A percentile compares a stretch with the other conserved stretches of the same genome.
Evolutionary conservation across 2,888 invertebrate species (phyloP).

Genomic region (Helicoverpa assulta): DNA sequence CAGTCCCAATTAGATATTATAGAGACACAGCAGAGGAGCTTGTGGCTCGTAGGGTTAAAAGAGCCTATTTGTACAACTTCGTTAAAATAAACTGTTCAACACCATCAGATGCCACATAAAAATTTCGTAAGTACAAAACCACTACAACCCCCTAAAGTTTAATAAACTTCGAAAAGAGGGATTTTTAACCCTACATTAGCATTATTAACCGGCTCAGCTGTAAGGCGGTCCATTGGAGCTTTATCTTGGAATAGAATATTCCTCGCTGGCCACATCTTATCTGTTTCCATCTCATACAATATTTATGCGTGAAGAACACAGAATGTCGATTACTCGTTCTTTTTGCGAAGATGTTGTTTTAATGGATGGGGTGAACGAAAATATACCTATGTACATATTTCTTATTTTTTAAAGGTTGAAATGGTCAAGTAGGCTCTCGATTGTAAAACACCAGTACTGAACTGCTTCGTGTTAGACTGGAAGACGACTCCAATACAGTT

Average conservation of each 20-base stretch:
- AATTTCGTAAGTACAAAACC: slow-evolving; percentile 3
- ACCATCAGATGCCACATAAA: too few species aligned
- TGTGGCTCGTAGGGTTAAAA: too few species aligned
- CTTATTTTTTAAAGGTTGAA: too few species aligned
- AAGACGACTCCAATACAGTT: too few species aligned
- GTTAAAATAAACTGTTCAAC: too few species aligned
- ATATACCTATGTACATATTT: too few species aligned
- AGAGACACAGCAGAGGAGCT: too few species aligned
- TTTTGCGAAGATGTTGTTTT: slow-evolving; percentile 46
- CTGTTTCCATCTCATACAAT: slow-evolving; percentile 78
- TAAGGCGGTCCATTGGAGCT: slow-evolving; percentile 56
- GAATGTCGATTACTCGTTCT: slow-evolving; percentile 81
- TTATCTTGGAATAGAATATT: slow-evolving; percentile 76
- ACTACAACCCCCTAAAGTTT: slow-evolving; percentile 2
- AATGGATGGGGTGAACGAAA: slow-evolving; percentile 20
- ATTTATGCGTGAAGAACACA: slow-evolving; percentile 84
- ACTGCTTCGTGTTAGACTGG: too few species aligned
- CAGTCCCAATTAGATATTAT: too few species aligned
- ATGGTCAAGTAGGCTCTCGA: too few species aligned
- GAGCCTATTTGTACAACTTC: too few species aligned
- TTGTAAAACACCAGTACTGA: too few species aligned
- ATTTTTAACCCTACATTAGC: slow-evolving; percentile 52
- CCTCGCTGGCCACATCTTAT: slow-evolving; percentile 77
- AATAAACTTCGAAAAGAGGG: slow-evolving; percentile 21
- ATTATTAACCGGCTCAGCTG: slow-evolving; percentile 56